Conservation (phyloP, 1,140 invertebrate species). For the Lepeophtheirus salmonis region DNA sequence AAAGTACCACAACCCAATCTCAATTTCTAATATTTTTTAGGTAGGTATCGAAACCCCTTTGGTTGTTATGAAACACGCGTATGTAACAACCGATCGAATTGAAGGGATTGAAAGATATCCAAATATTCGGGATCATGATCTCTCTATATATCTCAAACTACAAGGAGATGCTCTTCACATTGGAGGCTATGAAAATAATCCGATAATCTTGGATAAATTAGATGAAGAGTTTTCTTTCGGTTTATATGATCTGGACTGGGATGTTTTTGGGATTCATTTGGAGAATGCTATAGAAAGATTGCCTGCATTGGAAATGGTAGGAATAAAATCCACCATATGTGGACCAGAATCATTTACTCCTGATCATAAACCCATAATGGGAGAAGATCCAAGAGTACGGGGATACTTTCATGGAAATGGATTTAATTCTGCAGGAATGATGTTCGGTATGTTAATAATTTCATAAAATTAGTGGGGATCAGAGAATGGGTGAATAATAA, state of each 20-base stretch:
- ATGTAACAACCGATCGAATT: conserved; percentile 58
- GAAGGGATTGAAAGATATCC: conserved; percentile 47
- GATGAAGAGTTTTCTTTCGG: conserved; percentile 54
- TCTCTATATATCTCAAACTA: conserved; percentile 56
- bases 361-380: conserved; percentile 69
- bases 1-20: no score
- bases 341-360: conserved; percentile 68
- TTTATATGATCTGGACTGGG: conserved; percentile 66
- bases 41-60: conserved; percentile 40
- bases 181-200: conserved; percentile 72
- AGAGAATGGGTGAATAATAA: no score
- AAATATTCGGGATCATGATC: conserved; percentile 65
- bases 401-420: conserved; percentile 62
- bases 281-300: conserved; percentile 48
- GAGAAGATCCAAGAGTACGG: conserved; percentile 26
- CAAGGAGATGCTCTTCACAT: conserved; percentile 58
- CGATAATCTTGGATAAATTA: conserved; percentile 51
- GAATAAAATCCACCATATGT: conserved; percentile 56
- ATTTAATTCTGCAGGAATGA: conserved; percentile 75
- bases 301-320: conserved; percentile 46
- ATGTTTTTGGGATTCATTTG: conserved; percentile 53
- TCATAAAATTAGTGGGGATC: no score
- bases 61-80: conserved; percentile 66
- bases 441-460: conserved; percentile 47
- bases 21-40: background rate